Percentiles rank a stretch among this genome's conserved stretches.
phyloP scores from a whole-genome alignment of 2,888 invertebrate species.

The Rhagium mordax region DNA sequence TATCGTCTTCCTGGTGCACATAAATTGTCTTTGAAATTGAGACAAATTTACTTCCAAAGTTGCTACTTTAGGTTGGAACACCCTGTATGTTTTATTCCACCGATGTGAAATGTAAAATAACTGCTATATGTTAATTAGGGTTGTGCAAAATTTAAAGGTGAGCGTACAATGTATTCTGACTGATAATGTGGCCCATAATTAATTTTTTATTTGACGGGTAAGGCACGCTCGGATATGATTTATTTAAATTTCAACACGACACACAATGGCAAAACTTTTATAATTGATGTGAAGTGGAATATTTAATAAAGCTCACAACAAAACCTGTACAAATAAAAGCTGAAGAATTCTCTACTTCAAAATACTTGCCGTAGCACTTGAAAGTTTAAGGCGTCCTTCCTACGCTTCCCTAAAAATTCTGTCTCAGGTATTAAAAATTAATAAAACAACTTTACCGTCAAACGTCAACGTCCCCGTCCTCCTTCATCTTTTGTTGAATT shows the following conservation, averaged over 20 bases:
- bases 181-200: constrained; percentile 11
- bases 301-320: constrained; percentile 24
- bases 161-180: constrained; percentile 6
- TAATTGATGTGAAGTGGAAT: constrained; percentile 34
- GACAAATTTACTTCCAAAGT: too few species aligned
- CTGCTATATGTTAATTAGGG: constrained; percentile 5
- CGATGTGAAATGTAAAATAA: not conserved
- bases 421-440: constrained; percentile 27
- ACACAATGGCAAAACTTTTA: constrained; percentile 28
- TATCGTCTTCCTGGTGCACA: too few species aligned
- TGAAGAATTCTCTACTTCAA: constrained; percentile 9
- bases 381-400: constrained; percentile 28
- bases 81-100: not conserved
- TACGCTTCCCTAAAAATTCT: constrained; percentile 27
- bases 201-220: constrained; percentile 30
- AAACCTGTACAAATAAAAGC: constrained; percentile 24
- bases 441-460: constrained; percentile 7
- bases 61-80: too few species aligned
- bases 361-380: constrained; percentile 23
- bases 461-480: constrained; percentile 2
- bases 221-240: constrained; percentile 20
- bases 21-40: too few species aligned
- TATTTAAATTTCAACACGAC: constrained; percentile 28
- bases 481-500: not conserved
- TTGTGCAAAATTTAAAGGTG: constrained; percentile 12